A percentile compares a stretch with the other conserved stretches of the same genome.
phyloP scores from a whole-genome alignment of 2,797 vertebrate genomes.

The Antennarius maculatus region DNA sequence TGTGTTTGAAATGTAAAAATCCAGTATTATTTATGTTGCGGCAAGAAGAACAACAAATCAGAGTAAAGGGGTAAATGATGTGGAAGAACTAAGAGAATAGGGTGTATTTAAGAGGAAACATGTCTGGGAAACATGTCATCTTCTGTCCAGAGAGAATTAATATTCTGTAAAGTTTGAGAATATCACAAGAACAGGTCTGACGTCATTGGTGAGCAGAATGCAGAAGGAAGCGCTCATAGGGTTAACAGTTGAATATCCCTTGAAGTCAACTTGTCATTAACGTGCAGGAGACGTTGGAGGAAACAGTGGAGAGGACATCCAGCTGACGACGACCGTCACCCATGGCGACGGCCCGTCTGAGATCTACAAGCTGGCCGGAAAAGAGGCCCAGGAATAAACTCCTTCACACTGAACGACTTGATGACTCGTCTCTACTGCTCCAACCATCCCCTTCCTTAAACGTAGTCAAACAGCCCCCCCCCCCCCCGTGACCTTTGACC shows the following conservation, averaged over 20 bases:
- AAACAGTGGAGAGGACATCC: slow-evolving; percentile 91
- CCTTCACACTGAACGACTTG: slow-evolving; percentile 6
- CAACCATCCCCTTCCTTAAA: slow-evolving; percentile 28
- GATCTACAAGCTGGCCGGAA: slow-evolving; percentile 94
- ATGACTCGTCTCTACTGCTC: slow-evolving; percentile 34
- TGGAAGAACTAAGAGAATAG: no score
- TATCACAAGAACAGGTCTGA: no score
- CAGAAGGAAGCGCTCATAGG: no score
- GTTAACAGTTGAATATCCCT: slow-evolving; percentile 4
- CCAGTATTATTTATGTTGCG: no score
- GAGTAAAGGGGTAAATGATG: no score
- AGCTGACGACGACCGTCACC: slow-evolving; percentile 96
- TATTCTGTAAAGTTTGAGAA: no score
- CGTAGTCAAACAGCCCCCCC: slow-evolving; percentile 42
- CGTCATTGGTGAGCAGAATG: no score
- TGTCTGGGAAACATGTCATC: no score
- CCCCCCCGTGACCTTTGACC: slow-evolving; percentile 3
- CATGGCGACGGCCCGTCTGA: slow-evolving; percentile 92
- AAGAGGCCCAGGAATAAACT: slow-evolving; percentile 91
- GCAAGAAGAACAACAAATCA: no score
- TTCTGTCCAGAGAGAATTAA: no score
- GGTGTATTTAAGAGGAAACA: no score
- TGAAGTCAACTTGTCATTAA: slow-evolving; percentile 2
- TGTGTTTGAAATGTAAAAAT: no score
- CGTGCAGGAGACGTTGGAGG: slow-evolving; percentile 84